Percentiles rank a stretch among this genome's conserved stretches.
Conservation (phyloP, 2,888 invertebrate genomes). For the Agriotes lineatus region DNA sequence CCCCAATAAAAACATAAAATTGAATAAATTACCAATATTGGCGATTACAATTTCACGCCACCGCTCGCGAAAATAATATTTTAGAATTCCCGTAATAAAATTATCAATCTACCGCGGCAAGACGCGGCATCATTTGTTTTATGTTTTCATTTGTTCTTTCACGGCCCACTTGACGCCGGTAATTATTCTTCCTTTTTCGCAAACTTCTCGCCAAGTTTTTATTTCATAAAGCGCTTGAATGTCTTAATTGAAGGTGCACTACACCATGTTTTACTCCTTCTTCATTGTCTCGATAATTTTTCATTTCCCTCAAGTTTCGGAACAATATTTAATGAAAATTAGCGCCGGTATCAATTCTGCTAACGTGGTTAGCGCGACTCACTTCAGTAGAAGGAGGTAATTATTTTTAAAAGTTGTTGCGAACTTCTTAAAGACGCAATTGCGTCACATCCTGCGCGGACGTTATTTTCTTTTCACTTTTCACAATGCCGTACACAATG, state of each 20-base stretch:
- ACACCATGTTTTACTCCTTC: slow-evolving; percentile 62
- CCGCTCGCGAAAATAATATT: slow-evolving; percentile 59
- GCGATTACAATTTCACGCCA: slow-evolving; percentile 61
- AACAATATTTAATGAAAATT: slow-evolving; percentile 65
- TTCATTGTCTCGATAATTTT: slow-evolving; percentile 64
- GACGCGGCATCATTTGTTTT: slow-evolving; percentile 63
- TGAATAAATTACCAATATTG: slow-evolving; percentile 63
- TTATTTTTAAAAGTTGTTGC: slow-evolving; percentile 58
- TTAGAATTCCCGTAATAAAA: slow-evolving; percentile 55
- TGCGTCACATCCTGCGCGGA: slow-evolving; percentile 37
- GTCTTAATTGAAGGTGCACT: slow-evolving; percentile 64
- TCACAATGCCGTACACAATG: slow-evolving; percentile 30
- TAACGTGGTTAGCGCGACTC: slow-evolving; percentile 55
- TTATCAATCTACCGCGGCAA: slow-evolving; percentile 53
- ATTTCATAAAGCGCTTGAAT: slow-evolving; percentile 51
- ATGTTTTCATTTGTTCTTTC: slow-evolving; percentile 66
- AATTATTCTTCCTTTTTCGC: slow-evolving; percentile 61
- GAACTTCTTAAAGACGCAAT: slow-evolving; percentile 39
- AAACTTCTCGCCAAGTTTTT: slow-evolving; percentile 51
- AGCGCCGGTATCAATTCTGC: slow-evolving; percentile 59
- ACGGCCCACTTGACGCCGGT: slow-evolving; percentile 63
- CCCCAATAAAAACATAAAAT: slow-evolving; percentile 60
- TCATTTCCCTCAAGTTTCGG: slow-evolving; percentile 59
- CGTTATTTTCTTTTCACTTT: slow-evolving; percentile 34
- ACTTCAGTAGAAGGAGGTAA: slow-evolving; percentile 58